Evolutionary conservation across 35 echinoderm and acorn worm genomes (phyloP).

Genomic region (Diadema setosum): DNA sequence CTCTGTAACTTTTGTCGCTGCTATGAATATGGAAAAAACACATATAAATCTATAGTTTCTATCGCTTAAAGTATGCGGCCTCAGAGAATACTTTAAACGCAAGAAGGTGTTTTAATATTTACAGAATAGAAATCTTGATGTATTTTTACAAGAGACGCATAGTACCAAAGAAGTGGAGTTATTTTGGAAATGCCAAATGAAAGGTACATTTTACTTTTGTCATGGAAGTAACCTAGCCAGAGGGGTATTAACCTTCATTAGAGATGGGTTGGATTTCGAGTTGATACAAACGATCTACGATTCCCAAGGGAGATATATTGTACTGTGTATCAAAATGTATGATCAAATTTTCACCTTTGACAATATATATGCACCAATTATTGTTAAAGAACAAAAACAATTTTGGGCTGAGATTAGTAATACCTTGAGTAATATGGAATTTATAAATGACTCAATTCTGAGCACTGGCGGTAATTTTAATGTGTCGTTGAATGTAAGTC

Average conservation of each 20-base stretch:
- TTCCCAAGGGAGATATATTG: not conserved
- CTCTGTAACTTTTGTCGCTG: not conserved
- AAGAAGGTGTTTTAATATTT: not conserved
- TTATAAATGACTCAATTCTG: no score
- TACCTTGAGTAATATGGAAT: no score
- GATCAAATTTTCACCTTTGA: not conserved
- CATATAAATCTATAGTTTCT: not conserved
- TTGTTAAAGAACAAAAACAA: no score
- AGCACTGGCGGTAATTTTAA: no score
- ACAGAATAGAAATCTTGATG: not conserved
- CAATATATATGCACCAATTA: not conserved
- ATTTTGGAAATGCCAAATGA: not conserved
- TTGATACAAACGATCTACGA: not conserved
- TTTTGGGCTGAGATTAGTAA: no score
- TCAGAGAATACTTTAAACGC: no score
- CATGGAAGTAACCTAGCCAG: not conserved
- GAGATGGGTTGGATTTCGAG: not conserved
- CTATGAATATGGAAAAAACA: not conserved
- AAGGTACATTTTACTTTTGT: not conserved
- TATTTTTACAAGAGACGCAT: no score
- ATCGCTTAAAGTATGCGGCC: not conserved
- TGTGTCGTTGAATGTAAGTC: no score
- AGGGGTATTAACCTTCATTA: not conserved
- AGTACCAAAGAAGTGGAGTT: no score
- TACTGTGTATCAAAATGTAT: no score